Conservation (phyloP, 1,140 invertebrate species). For the Drosophila yakuba region DNA sequence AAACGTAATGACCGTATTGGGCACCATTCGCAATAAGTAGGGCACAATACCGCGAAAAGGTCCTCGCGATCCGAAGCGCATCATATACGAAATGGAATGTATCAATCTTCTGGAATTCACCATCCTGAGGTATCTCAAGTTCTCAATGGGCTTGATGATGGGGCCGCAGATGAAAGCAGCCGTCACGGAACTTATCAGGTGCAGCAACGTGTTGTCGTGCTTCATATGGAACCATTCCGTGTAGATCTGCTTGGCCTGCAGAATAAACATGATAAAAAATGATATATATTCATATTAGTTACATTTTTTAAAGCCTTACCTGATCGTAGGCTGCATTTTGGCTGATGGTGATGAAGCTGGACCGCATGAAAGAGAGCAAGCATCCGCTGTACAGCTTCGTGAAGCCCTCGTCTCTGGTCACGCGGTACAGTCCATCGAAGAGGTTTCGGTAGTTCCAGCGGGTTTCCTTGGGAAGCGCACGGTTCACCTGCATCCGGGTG, state of each 20-base stretch:
- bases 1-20: slow-evolving; percentile 55
- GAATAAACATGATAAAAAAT: background rate
- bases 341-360: slow-evolving; percentile 29
- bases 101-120: background rate
- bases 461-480: background rate
- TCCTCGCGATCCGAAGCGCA: slow-evolving; percentile 45
- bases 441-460: slow-evolving; percentile 44
- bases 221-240: slow-evolving; percentile 2
- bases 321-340: slow-evolving; percentile 65
- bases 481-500: slow-evolving; percentile 61
- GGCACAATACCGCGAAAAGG: slow-evolving; percentile 58
- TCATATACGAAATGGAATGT: slow-evolving; percentile 10
- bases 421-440: slow-evolving; percentile 41
- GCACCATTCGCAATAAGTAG: slow-evolving; percentile 37
- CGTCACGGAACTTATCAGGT: slow-evolving; percentile 48
- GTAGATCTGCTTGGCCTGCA: slow-evolving; percentile 36
- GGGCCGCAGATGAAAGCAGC: slow-evolving; percentile 45
- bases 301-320: slow-evolving; percentile 14
- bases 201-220: slow-evolving; percentile 41
- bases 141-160: slow-evolving; percentile 54
- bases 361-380: background rate
- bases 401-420: slow-evolving; percentile 38
- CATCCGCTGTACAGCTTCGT: slow-evolving; percentile 42
- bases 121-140: slow-evolving; percentile 56
- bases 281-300: too few relatives aligned